These are phyloP conservation scores for Tetragnatha versicolor DNA, from an alignment of 1,140 invertebrate genomes.

Conservation along the genomic window DNA sequence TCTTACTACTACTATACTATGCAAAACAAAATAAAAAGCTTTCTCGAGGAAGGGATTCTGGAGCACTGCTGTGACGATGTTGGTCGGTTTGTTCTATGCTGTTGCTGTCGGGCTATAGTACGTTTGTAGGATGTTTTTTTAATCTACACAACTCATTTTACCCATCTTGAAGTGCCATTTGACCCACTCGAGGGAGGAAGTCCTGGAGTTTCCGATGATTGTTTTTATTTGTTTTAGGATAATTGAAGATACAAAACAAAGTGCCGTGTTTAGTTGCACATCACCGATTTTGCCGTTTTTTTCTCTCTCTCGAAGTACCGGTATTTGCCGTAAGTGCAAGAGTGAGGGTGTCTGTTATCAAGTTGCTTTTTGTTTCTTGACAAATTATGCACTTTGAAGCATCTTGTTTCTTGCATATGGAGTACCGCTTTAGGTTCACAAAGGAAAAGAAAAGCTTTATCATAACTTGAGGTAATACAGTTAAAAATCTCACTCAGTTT, in stretches of 20 bases:
- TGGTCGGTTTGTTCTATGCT: neutral
- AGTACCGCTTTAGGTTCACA: too few relatives aligned
- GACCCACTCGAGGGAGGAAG: constrained; percentile 21
- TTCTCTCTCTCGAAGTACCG: neutral
- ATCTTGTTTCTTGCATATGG: too few relatives aligned
- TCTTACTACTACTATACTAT: too few relatives aligned
- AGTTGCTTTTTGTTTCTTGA: too few relatives aligned
- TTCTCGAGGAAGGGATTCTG: neutral
- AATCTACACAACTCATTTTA: neutral
- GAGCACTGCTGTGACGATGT: neutral
- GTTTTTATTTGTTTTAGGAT: neutral
- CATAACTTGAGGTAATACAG: too few relatives aligned
- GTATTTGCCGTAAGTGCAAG: neutral
- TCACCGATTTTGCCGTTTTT: neutral
- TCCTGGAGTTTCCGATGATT: neutral
- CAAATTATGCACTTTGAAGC: too few relatives aligned
- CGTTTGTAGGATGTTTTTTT: constrained; percentile 5
- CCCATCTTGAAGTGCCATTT: constrained; percentile 20
- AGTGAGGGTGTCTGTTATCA: neutral
- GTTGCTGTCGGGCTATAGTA: neutral
- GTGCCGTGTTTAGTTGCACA: neutral
- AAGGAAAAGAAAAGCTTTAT: too few relatives aligned
- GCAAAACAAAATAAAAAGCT: too few relatives aligned
- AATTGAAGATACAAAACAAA: neutral
- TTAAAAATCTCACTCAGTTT: too few relatives aligned